Evolutionary conservation across 1,140 invertebrate genomes (phyloP).

Genomic region (Charaxes varanes): DNA sequence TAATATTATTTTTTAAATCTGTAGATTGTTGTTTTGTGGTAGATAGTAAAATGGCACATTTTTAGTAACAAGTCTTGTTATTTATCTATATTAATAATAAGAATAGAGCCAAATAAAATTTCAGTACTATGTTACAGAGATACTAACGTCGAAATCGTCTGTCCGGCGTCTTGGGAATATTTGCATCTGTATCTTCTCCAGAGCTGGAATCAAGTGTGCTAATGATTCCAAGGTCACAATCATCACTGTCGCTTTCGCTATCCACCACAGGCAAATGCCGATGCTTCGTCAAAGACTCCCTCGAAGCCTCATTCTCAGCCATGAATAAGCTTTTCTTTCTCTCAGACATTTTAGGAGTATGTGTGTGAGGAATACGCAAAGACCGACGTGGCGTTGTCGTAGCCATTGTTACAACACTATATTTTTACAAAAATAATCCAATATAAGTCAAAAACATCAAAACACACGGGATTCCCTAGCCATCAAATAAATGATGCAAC

Average conservation of each 20-base stretch:
- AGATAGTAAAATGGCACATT: no score
- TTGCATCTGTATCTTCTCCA: constrained; percentile 54
- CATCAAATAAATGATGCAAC: no score
- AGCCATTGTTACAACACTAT: constrained; percentile 37
- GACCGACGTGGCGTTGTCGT: constrained; percentile 57
- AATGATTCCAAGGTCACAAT: constrained; percentile 65
- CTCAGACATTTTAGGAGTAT: constrained; percentile 67
- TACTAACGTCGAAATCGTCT: constrained; percentile 55
- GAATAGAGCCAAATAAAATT: no score
- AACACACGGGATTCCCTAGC: no score
- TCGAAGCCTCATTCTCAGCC: constrained; percentile 28
- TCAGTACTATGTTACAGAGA: no score
- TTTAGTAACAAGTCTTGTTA: no score
- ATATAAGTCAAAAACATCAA: constrained; percentile 4
- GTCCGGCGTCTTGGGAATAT: constrained; percentile 50
- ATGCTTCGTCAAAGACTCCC: constrained; percentile 51
- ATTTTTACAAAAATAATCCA: constrained; percentile 9
- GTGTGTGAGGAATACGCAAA: constrained; percentile 41
- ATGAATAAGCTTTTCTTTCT: constrained; percentile 67
- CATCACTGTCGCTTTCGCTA: constrained; percentile 61
- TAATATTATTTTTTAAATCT: no score
- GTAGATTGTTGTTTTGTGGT: no score
- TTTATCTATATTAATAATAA: no score
- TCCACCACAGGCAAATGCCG: constrained; percentile 56
- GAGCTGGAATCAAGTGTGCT: constrained; percentile 62